phyloP scores from a whole-genome alignment of 2,113 vertebrate species.

The Noctilio leporinus region DNA sequence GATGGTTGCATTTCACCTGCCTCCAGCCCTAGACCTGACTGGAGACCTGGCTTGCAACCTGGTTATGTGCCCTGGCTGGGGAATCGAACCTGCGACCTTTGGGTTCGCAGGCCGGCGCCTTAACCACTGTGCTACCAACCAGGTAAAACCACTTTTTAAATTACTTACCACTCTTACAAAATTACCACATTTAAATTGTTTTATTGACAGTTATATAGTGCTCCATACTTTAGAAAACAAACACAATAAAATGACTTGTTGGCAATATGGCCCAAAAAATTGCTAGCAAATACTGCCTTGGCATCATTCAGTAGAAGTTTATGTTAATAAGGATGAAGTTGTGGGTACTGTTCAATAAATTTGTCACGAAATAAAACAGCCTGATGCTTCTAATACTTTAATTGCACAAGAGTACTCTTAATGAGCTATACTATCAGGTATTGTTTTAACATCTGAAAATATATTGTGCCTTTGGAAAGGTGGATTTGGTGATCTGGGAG shows the following conservation, averaged over 20 bases:
- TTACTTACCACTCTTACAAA: constrained; percentile 38
- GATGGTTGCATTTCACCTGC: too few species aligned
- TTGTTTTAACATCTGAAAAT: constrained; percentile 35
- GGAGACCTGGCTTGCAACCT: too few species aligned
- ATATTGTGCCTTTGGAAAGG: constrained; percentile 51
- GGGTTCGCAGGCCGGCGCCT: too few species aligned
- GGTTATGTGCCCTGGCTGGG: too few species aligned
- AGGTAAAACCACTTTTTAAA: constrained; percentile 36
- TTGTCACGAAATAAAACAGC: constrained; percentile 58
- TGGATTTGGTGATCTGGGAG: constrained; percentile 54
- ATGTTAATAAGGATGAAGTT: constrained; percentile 57
- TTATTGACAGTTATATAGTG: constrained; percentile 40
- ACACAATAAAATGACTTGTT: constrained; percentile 37
- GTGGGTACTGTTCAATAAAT: constrained; percentile 64
- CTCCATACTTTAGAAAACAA: constrained; percentile 51
- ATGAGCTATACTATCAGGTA: constrained; percentile 19
- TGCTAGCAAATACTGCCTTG: constrained; percentile 26
- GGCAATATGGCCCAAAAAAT: constrained; percentile 28
- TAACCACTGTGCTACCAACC: too few species aligned
- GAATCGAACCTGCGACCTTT: too few species aligned
- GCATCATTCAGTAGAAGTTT: constrained; percentile 41
- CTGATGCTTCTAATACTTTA: constrained; percentile 63
- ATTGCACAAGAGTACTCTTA: constrained; percentile 41
- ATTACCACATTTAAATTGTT: constrained; percentile 49
- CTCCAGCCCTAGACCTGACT: too few species aligned